Evolutionary conservation across 2,113 vertebrate species (phyloP).

Genomic region (Acrocephalus arundinaceus): DNA sequence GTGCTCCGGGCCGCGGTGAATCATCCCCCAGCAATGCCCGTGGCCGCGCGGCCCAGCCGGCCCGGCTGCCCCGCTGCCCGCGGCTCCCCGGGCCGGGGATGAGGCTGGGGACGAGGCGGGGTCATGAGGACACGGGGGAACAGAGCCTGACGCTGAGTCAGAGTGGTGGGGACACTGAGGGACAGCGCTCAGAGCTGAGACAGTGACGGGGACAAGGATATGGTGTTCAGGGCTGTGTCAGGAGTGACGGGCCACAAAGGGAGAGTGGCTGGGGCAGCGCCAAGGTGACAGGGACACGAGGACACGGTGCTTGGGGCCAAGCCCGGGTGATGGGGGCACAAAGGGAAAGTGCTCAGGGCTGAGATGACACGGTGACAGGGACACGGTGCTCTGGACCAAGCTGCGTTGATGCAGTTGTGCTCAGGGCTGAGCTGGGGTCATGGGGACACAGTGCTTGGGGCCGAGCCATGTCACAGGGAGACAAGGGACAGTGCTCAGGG

Average conservation of each 20-base stretch:
- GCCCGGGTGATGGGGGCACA: neutral
- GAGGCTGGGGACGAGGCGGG: neutral
- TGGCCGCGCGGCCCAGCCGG: neutral
- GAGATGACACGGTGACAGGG: neutral
- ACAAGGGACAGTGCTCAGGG: neutral
- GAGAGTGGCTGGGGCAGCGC: rapidly evolving
- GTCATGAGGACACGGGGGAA: neutral
- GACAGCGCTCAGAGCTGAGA: neutral
- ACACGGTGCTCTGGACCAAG: neutral
- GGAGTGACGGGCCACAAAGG: neutral
- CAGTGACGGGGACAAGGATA: neutral
- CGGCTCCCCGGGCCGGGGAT: neutral
- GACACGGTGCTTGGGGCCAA: too few species aligned
- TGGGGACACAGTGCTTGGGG: neutral
- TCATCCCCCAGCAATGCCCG: constrained; percentile 25
- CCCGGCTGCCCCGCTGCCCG: neutral
- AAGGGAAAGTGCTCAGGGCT: neutral
- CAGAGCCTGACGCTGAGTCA: neutral
- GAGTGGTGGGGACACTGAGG: neutral
- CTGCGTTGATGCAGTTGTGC: neutral
- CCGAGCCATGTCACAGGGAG: neutral
- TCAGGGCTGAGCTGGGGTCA: neutral
- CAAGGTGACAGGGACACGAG: neutral
- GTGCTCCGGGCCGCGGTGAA: constrained; percentile 31
- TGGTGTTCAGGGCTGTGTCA: too few species aligned